Conservation (phyloP, 2,797 vertebrate genomes). For the Pygocentrus nattereri region DNA sequence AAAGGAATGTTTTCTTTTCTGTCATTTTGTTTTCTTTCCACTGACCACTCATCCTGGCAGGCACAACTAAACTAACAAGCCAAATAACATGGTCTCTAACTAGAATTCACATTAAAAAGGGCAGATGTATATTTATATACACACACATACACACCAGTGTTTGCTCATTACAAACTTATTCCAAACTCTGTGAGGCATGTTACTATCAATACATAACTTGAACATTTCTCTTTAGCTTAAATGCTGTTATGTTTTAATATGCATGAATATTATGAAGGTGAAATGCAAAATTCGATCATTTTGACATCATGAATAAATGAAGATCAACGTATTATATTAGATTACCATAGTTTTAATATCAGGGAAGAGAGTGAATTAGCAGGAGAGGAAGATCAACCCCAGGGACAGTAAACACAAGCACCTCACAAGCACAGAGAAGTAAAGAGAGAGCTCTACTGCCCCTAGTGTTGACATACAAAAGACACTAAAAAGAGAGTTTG, state of each 20-base stretch:
- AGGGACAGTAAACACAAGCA: too few species aligned
- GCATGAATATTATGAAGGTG: too few species aligned
- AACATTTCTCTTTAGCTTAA: too few species aligned
- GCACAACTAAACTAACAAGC: slow-evolving; percentile 1
- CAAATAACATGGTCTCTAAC: neutral
- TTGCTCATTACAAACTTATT: too few species aligned
- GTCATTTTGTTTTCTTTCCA: slow-evolving; percentile 35
- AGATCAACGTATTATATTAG: too few species aligned
- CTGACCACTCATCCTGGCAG: neutral
- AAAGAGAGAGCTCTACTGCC: slow-evolving; percentile 42
- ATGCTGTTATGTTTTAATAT: too few species aligned
- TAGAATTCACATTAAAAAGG: neutral
- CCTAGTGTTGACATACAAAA: slow-evolving; percentile 35
- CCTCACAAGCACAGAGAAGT: neutral
- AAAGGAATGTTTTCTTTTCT: slow-evolving; percentile 36
- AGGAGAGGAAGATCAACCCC: neutral
- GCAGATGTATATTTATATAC: neutral
- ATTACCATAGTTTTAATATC: too few species aligned
- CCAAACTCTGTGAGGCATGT: neutral
- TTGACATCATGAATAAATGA: neutral
- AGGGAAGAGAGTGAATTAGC: neutral
- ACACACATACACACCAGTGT: neutral
- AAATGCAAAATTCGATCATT: too few species aligned
- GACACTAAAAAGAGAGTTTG: slow-evolving; percentile 20
- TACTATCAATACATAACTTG: neutral